These are phyloP conservation scores for Deroplatys truncata DNA, from an alignment of 2,888 invertebrate genomes.

Conservation along the genomic window DNA sequence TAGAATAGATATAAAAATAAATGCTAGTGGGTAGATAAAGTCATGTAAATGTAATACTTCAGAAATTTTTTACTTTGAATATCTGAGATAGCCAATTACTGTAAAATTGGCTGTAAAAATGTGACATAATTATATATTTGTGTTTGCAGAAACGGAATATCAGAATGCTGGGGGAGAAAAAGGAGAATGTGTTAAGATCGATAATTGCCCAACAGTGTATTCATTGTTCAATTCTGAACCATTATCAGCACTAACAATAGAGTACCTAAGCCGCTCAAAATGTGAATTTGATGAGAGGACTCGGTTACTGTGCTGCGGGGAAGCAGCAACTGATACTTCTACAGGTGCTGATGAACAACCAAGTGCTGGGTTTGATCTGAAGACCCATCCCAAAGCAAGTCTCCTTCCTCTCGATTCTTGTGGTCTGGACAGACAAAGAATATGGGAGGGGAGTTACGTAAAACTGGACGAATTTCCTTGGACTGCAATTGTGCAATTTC, in stretches of 20 bases:
- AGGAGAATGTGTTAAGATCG: not conserved
- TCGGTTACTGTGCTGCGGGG: constrained; percentile 27
- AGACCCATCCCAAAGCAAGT: constrained; percentile 41
- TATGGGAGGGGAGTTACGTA: constrained; percentile 55
- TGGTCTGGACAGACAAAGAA: constrained; percentile 53
- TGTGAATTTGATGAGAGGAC: constrained; percentile 21
- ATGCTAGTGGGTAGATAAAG: no score
- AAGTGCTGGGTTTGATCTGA: constrained; percentile 11
- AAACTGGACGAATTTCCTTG: constrained; percentile 66
- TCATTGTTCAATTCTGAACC: constrained; percentile 1
- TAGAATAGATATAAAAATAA: no score
- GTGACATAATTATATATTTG: no score
- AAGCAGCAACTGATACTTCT: not conserved
- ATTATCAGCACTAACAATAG: constrained; percentile 2
- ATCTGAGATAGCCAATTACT: no score
- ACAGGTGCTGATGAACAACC: constrained; percentile 31
- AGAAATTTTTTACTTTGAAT: no score
- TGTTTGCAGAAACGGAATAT: not conserved
- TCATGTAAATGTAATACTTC: no score
- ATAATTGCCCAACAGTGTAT: not conserved
- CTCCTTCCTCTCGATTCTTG: constrained; percentile 48
- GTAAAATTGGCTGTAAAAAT: no score
- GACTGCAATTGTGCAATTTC: constrained; percentile 69
- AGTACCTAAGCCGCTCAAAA: constrained; percentile 19
- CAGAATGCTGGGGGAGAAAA: not conserved